Conservation (phyloP, 2,888 invertebrate genomes). For the Euplexia lucipara region DNA sequence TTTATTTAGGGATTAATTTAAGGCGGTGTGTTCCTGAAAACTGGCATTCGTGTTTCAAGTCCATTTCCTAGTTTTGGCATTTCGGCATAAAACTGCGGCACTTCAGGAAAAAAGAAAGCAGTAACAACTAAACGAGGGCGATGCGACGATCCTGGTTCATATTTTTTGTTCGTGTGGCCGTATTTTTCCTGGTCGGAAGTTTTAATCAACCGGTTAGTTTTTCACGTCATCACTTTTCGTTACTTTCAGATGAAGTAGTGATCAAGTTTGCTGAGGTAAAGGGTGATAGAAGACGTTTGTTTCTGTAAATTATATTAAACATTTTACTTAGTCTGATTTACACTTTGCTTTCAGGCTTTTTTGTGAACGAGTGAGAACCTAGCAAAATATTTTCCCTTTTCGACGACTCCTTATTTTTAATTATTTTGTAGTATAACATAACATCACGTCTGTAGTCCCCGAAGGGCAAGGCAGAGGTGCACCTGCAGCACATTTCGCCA, state of each 20-base stretch:
- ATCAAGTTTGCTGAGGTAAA: not conserved
- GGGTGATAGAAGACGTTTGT: not conserved
- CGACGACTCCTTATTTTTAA: no score
- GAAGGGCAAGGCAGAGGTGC: no score
- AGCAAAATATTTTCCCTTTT: no score
- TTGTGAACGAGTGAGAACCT: no score
- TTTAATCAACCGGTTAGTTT: slow-evolving; percentile 43
- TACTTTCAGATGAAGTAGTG: not conserved
- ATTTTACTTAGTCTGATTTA: no score
- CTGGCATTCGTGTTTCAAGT: not conserved
- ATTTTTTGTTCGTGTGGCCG: slow-evolving; percentile 28
- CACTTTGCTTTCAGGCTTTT: no score
- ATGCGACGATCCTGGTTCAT: not conserved
- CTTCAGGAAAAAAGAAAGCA: not conserved
- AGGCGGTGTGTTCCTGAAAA: no score
- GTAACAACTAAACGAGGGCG: not conserved
- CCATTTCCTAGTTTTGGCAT: not conserved
- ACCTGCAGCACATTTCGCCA: no score
- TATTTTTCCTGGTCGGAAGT: slow-evolving; percentile 21
- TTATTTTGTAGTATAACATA: no score
- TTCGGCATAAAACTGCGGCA: not conserved
- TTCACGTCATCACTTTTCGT: slow-evolving; percentile 22
- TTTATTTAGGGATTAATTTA: no score
- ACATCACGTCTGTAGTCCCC: no score
- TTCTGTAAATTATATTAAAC: no score